Evolutionary conservation across 2,797 vertebrate species (phyloP), one percentile per base, ranked within the genome.

Genomic region (Vireo griseus): DNA sequence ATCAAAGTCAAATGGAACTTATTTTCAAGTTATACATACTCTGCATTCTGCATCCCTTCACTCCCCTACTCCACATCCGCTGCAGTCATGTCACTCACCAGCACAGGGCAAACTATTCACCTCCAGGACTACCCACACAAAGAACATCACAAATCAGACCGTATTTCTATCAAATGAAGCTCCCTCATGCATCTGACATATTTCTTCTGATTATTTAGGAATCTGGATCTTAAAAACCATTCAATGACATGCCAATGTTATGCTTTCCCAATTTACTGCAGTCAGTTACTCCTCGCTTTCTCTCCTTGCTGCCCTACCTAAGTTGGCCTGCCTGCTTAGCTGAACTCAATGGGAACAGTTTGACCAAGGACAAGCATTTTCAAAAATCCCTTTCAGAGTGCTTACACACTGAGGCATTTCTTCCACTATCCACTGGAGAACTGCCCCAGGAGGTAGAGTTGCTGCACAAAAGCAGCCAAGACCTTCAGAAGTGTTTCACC

Each of bases 31-130:
- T 44, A 65, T 25, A 16, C 1, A 2, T 26, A 9, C 33, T 48
- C 40, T 76, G 65, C 55, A 33, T 85, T 58, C 63, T 14, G 33
- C 51, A 20, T 9, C 72, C 66, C 51, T 54, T 54, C 44, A 9
- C 81, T 78, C 51, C 54, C 29, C 40, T 44, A 1, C 44, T 45
- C 63, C 8, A 31, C 48, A 19, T 26, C 63, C 33, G 31, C 59
- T 33, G 40, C 55, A 52, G 48, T 48, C 48, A 18, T 0, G 0
- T 48, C 48, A 26, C 39, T 67, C 44, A 33, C 52, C 10, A 0
- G 65, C 72, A 52, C 40, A 19, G 22, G 8, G 40, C 22, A 74
- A 18, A 40, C 25, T 15, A 6, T 31, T 62, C n/a, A n/a, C 7
- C 0, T 50, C 52, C 28, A n/a, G 39, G 21, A 71, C 35, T 61